These are phyloP conservation scores for Panopea generosa DNA, from an alignment of 2,888 invertebrate genomes.

Conservation along the genomic window DNA sequence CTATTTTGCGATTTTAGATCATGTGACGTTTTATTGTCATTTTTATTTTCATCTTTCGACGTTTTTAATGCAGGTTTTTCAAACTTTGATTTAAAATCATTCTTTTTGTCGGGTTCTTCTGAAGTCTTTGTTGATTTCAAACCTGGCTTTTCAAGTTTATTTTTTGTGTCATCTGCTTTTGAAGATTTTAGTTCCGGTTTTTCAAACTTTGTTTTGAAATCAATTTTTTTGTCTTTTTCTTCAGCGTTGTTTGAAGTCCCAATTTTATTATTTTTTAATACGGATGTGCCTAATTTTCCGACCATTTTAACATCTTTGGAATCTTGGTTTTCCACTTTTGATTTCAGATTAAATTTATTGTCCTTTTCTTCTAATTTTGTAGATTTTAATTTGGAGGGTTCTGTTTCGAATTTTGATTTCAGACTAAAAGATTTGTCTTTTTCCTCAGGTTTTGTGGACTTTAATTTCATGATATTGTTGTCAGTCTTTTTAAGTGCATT, in stretches of 20 bases:
- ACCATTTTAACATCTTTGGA: neutral
- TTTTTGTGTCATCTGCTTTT: slow-evolving; percentile 27
- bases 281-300: neutral
- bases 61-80: slow-evolving; percentile 35
- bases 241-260: slow-evolving; percentile 14
- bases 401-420: slow-evolving; percentile 23
- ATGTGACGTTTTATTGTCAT: neutral
- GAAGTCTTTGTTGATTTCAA: slow-evolving; percentile 35
- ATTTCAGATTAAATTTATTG: too few species aligned
- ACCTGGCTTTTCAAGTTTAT: slow-evolving; percentile 37
- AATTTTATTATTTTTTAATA: neutral
- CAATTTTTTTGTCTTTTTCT: slow-evolving; percentile 6
- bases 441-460: slow-evolving; percentile 31
- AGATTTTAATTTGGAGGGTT: too few species aligned
- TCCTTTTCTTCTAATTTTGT: too few species aligned
- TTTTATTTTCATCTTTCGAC: slow-evolving; percentile 18
- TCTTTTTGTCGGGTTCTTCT: neutral
- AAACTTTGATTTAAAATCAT: slow-evolving; percentile 19
- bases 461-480: slow-evolving; percentile 33
- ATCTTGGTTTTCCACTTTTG: slow-evolving; percentile 11
- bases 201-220: slow-evolving; percentile 15
- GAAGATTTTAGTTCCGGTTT: slow-evolving; percentile 10
- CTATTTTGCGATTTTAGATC: neutral
- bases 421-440: neutral
- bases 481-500: too few species aligned